Evolutionary conservation across 2,888 invertebrate species (phyloP).

Genomic region (Machimus rusticus): DNA sequence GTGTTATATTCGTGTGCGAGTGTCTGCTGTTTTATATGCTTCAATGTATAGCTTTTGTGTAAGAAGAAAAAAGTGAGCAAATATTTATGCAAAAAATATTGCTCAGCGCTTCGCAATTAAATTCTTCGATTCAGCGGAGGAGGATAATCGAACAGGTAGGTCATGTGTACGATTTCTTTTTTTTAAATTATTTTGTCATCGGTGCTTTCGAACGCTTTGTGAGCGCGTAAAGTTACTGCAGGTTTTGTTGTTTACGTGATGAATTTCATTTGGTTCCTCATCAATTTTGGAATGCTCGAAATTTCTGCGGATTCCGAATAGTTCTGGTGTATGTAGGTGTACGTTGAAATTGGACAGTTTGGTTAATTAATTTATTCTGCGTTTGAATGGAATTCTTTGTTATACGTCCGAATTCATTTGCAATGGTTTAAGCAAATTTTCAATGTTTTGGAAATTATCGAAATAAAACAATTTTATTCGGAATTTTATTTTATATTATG

Average conservation of each 20-base stretch:
- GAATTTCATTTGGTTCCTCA: neutral
- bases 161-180: neutral
- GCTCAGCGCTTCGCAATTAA: neutral
- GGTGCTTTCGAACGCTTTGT: neutral
- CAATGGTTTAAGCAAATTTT: neutral
- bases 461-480: neutral
- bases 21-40: neutral
- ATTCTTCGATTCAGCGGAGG: neutral
- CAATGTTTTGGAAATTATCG: neutral
- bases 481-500: neutral
- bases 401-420: neutral
- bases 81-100: neutral
- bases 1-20: neutral
- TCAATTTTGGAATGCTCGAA: neutral
- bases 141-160: neutral
- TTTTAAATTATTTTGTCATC: neutral
- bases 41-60: neutral
- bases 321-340: neutral
- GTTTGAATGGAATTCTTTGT: neutral
- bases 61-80: neutral
- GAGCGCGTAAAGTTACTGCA: neutral
- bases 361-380: neutral
- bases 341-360: neutral
- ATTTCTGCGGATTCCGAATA: neutral
- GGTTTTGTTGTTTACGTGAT: neutral